These are phyloP conservation scores for Galemys pyrenaicus DNA, from an alignment of 2,113 vertebrate genomes.

Conservation along the genomic window DNA sequence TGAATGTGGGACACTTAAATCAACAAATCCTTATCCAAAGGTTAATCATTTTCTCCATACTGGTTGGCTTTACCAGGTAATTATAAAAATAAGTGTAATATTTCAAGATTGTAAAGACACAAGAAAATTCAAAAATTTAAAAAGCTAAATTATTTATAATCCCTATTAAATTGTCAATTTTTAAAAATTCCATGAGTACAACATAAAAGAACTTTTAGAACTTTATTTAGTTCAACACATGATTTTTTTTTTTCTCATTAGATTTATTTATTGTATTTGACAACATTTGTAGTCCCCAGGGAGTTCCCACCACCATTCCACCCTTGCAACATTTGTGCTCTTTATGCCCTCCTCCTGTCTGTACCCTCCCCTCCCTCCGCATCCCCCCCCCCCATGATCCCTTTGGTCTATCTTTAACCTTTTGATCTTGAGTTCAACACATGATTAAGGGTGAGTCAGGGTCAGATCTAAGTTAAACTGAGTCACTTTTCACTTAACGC, in stretches of 20 bases:
- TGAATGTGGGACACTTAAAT: neutral
- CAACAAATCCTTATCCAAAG: neutral
- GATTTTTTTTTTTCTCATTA: too few relatives aligned
- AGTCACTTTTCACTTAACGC: neutral
- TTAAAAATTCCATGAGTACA: slow-evolving; percentile 32
- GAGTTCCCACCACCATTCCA: too few relatives aligned
- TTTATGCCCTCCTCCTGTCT: too few relatives aligned
- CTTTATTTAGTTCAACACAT: neutral
- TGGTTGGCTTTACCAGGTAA: neutral
- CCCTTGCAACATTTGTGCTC: too few relatives aligned
- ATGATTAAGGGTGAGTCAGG: neutral
- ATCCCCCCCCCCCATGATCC: too few relatives aligned
- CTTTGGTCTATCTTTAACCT: too few relatives aligned
- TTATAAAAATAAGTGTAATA: neutral
- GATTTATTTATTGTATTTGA: too few relatives aligned
- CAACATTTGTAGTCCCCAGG: too few relatives aligned
- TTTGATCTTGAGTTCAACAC: too few relatives aligned
- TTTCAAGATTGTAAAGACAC: slow-evolving; percentile 44
- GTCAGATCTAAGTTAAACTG: neutral
- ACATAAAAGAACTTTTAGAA: neutral
- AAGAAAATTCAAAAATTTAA: neutral
- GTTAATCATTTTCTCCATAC: neutral
- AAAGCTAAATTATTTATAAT: neutral
- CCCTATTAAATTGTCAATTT: slow-evolving; percentile 14
- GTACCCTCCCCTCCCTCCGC: too few relatives aligned